A percentile compares a stretch with the other conserved stretches of the same genome.
These are phyloP conservation scores for Ptychodera flava DNA, from an alignment of 35 echinoderm and acorn worm species.

Conservation along the genomic window DNA sequence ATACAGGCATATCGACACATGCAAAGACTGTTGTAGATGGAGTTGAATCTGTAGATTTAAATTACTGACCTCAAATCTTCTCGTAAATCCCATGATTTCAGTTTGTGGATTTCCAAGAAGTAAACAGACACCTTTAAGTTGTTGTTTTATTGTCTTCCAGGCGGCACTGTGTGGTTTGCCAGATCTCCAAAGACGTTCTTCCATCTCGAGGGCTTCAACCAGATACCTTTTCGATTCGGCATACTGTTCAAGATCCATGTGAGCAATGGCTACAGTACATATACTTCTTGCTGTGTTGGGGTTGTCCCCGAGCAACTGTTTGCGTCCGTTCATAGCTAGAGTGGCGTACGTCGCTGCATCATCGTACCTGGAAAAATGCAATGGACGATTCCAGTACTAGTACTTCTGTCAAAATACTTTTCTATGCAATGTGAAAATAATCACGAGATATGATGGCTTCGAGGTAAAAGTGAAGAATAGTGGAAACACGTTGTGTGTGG, in stretches of 20 bases:
- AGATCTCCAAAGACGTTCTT: conserved; percentile 72
- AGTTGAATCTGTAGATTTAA: neutral
- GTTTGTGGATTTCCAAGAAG: neutral
- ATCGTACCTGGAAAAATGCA: conserved; percentile 44
- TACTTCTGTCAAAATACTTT: too few species aligned
- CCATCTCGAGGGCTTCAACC: conserved; percentile 74
- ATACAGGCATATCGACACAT: neutral
- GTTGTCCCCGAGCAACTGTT: conserved; percentile 35
- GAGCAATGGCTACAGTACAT: conserved; percentile 71
- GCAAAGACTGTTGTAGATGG: neutral
- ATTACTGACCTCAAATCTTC: neutral
- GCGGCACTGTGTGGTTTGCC: conserved; percentile 80
- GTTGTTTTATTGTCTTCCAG: conserved; percentile 62
- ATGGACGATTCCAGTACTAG: neutral
- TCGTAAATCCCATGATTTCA: neutral
- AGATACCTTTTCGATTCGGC: conserved; percentile 57
- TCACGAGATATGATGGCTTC: too few species aligned
- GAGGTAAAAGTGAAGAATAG: too few species aligned
- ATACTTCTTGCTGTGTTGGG: conserved; percentile 71
- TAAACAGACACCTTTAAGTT: conserved; percentile 20
- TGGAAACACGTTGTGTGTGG: neutral
- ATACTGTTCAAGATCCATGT: conserved; percentile 46
- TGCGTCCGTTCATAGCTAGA: conserved; percentile 57
- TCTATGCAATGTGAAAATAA: too few species aligned
- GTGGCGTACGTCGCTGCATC: conserved; percentile 67